phyloP scores from a whole-genome alignment of 2,888 invertebrate genomes.

The Volucella inanis region DNA sequence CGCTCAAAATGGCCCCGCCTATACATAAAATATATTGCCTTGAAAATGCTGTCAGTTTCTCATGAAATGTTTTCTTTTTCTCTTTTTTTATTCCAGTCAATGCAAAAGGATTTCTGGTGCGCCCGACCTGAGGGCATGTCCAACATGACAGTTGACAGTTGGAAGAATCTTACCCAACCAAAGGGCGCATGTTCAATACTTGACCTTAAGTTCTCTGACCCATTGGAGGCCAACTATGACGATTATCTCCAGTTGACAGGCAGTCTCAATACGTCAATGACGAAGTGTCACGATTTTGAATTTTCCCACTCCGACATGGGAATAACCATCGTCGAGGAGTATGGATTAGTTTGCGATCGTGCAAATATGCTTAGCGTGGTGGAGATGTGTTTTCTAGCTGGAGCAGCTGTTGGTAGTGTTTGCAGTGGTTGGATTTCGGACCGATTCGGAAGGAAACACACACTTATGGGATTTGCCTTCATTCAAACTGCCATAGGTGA shows the following conservation, averaged over 20 bases:
- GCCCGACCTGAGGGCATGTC: conserved; percentile 83
- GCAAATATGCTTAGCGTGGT: conserved; percentile 85
- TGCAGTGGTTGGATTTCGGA: conserved; percentile 87
- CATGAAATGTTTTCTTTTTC: not conserved
- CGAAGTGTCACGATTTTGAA: conserved; percentile 82
- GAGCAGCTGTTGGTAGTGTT: conserved; percentile 87
- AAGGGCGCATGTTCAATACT: conserved; percentile 83
- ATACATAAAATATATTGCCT: too few species aligned
- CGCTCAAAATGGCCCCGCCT: too few species aligned
- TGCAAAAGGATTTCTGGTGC: conserved; percentile 85
- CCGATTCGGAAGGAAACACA: conserved; percentile 86
- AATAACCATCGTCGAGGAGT: conserved; percentile 85
- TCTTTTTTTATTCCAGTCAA: conserved; percentile 81
- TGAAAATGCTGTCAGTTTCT: not conserved
- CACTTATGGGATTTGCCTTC: conserved; percentile 85
- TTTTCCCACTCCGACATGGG: conserved; percentile 80
- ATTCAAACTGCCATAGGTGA: conserved; percentile 85
- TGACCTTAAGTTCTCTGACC: conserved; percentile 76
- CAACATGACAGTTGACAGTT: conserved; percentile 82
- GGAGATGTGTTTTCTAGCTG: conserved; percentile 87
- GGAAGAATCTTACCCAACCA: conserved; percentile 85
- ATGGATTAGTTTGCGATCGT: conserved; percentile 85
- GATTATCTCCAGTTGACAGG: conserved; percentile 55
- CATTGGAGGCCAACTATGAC: conserved; percentile 40
- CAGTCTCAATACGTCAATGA: conserved; percentile 66